A percentile compares a stretch with the other conserved stretches of the same genome.
These are phyloP conservation scores for Carcina quercana DNA, from an alignment of 2,888 invertebrate genomes.

Conservation along the genomic window DNA sequence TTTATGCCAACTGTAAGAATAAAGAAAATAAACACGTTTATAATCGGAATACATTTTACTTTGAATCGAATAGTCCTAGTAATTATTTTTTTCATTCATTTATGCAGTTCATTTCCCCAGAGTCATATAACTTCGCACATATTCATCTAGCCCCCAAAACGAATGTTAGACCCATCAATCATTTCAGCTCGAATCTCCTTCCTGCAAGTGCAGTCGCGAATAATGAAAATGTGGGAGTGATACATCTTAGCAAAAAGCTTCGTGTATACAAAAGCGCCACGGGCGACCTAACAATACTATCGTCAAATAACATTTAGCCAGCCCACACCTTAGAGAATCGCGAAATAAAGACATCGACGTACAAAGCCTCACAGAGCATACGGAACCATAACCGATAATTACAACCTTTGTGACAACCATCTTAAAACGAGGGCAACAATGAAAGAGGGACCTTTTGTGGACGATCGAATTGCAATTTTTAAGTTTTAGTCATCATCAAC, in stretches of 20 bases:
- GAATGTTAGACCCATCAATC: constrained; percentile 53
- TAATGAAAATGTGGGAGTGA: constrained; percentile 70
- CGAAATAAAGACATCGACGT: constrained; percentile 66
- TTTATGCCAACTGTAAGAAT: too few relatives aligned
- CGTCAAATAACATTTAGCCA: constrained; percentile 73
- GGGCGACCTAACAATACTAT: constrained; percentile 65
- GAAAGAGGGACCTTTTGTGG: constrained; percentile 31
- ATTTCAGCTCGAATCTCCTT: constrained; percentile 40
- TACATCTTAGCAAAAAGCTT: constrained; percentile 47
- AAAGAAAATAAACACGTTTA: too few relatives aligned
- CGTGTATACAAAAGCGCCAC: constrained; percentile 52
- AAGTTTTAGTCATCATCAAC: too few relatives aligned
- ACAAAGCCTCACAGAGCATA: constrained; percentile 56
- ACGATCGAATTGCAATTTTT: constrained; percentile 38
- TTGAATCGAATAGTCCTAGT: too few relatives aligned
- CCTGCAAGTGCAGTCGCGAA: constrained; percentile 55
- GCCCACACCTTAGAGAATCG: constrained; percentile 72
- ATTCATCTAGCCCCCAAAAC: constrained; percentile 27
- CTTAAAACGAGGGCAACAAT: constrained; percentile 48
- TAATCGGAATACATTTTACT: too few relatives aligned
- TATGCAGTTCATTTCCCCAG: too few relatives aligned
- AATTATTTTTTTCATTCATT: too few relatives aligned
- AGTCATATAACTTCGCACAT: constrained; percentile 62
- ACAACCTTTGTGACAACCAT: constrained; percentile 59
- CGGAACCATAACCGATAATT: constrained; percentile 66